Base-by-base conservation (phyloP, 2,113 vertebrate species). In the Leptobrachium leishanense region DNA sequence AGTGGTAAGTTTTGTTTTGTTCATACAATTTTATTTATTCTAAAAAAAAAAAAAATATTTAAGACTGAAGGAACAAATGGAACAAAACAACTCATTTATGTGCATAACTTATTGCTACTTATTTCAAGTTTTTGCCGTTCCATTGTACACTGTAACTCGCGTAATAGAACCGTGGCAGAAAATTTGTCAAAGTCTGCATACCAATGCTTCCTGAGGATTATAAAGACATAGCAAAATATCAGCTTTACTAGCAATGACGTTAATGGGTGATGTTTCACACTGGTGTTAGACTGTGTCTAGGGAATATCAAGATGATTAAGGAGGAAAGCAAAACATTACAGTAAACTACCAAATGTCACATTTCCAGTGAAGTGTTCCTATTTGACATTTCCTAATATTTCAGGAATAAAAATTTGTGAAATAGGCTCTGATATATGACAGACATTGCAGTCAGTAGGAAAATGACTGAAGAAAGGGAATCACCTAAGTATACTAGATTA, bases 1-100 rank as follows among this genome's bases (percentile, higher is more conserved):
- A 88, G 70, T n/a, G 44, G 93, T 96, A 92, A 93, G 92, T 88
- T 20, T 81, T 82, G 20, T 31, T 31, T 31, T 31, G n/a, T 31
- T 31, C 20, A 31, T 13, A 62, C 59, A 15, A 62, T 15, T 15
- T 62, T 62, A 1, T 62, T 62, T 31, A 62, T 8, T 5, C 59
- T 11, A 54, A 54, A 54, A 54, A 2, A 54, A 54, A 62, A 62
- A 1, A n/a, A 62, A 62, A 1, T 62, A 15, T 15, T 31, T 31
- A 31, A 31, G 20, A 50, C 46, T 50, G 4, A 50, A 50, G 4
- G 8, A 50, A 50, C 4, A 4, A 50, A 50, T 4, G 4, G 46
- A 50, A 50, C 46, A 50, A 50, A 50, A 5, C 46, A 50, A 50
- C 8, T 4, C 46, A 4, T 50, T 50, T 50, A 50, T 50, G 46